Evolutionary conservation across 92 coral and sea anemone genomes (phyloP), one percentile per base, ranked within the genome.

Genomic region (Scolanthus callimorphus): DNA sequence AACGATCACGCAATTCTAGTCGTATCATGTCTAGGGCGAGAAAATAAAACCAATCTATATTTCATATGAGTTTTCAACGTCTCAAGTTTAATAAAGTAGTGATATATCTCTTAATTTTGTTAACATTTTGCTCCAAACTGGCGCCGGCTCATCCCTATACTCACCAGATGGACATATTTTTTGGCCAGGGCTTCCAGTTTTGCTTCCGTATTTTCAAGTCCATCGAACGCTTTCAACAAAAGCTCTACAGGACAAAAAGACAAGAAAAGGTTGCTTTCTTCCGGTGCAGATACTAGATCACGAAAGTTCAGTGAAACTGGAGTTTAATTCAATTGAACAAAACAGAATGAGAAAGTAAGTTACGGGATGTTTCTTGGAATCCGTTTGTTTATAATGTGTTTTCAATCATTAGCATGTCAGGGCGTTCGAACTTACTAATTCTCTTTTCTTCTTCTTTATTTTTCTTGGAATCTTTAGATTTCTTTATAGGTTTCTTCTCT

Each of bases 381-480:
- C n/a, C 12, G 8, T n/a, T n/a, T n/a, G n/a, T n/a, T n/a, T n/a
- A n/a, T n/a, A n/a, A n/a, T n/a, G n/a, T n/a, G n/a, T n/a, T n/a
- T n/a, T n/a, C n/a, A n/a, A n/a, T n/a, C n/a, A n/a, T n/a, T n/a
- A n/a, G n/a, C n/a, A n/a, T n/a, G n/a, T n/a, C n/a, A n/a, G n/a
- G n/a, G n/a, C n/a, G n/a, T n/a, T n/a, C n/a, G 26, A n/a, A 60
- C 89, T 68, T 71, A 87, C 97, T 83, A n/a, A 84, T 70, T 65
- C 83, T 76, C 49, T 87, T 83, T 59, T 91, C 97, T 53, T 91
- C 97, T 49, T 87, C 97, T 73, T 91, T 91, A 51, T 80, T 83
- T 28, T 85, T 79, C 73, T 79, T 91, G 45, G 22, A 76, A 66
- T 81, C 72, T 62, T 81, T 86, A 0, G 58, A 21, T 46, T 39